Base-by-base conservation (phyloP, 2,888 invertebrate genomes). In the Diploptera punctata region DNA sequence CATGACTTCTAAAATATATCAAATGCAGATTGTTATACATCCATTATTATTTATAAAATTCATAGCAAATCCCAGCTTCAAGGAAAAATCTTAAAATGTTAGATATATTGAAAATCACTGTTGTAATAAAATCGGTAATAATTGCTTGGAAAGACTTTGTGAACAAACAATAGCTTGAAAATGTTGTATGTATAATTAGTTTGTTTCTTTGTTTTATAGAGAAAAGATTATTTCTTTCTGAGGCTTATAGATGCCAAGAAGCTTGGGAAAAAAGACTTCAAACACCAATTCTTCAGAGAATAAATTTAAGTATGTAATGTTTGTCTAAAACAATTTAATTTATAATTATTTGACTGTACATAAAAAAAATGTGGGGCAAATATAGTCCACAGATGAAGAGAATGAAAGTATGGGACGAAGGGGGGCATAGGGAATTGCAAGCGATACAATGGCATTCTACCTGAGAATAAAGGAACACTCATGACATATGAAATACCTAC, bases 161-260 rank as follows among this genome's bases (percentile, higher is more conserved):
- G 24, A 13, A 52, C 3, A 24, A 24, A 52, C 3, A 4, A 18
- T 47, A 9, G 3, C 3, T 38, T 38, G 7, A 38, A 9, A 47
- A n/a, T 52, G 52, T 52, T 10, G 13, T 9, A 21, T 19, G 24
- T 21, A 21, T 24, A 24, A 24, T 19, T 52, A 4, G 38, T 5
- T n/a, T 16, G 16, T 31, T 57, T 18, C 26, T 10, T 10, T 65
- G 2, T 33, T 5, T 71, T 72, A 24, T 57, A 77, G 76, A 67
- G 1, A 74, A 49, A 10, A 71, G 89, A 78, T 86, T 84, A 31
- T 91, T 91, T 82, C 81, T 94, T 47, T 90, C 93, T 0, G 89
- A 90, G 76, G 87, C 90, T 18, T 94, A 93, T 80, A 86, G 87
- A 76, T 94, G 94, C 79, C 84, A 86, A 57, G 89, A 91, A 75